Percentiles rank a stretch among this genome's conserved stretches.
phyloP scores from a whole-genome alignment of 2,113 vertebrate species.

The Ptilorrhoa leucosticta region DNA sequence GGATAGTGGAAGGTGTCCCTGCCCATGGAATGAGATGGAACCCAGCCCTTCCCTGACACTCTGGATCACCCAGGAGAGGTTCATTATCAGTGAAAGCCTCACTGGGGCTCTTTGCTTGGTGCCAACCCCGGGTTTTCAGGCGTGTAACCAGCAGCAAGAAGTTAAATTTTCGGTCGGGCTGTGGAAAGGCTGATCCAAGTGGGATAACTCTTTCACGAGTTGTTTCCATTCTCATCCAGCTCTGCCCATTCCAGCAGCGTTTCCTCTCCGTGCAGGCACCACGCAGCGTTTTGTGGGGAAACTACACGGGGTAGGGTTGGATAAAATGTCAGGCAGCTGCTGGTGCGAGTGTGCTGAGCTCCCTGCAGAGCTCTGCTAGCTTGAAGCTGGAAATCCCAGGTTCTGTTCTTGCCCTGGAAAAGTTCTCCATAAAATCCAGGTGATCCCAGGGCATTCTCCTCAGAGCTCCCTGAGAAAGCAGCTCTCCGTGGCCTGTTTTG shows the following conservation, averaged over 20 bases:
- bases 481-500: not conserved
- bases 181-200: not conserved
- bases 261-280: not conserved
- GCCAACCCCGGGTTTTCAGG: accelerated
- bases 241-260: not conserved
- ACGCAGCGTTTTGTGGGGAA: not conserved
- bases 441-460: not conserved
- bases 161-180: not conserved
- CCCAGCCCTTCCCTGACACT: not conserved
- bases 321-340: not conserved
- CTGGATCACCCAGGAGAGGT: accelerated
- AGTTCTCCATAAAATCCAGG: not conserved
- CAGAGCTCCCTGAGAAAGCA: not conserved
- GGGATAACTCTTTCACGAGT: not conserved
- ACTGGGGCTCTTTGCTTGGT: not conserved
- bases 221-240: not conserved
- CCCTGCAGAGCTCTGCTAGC: not conserved
- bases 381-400: not conserved
- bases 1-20: not conserved
- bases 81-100: not conserved
- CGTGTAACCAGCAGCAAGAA: not conserved
- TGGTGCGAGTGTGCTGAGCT: accelerated
- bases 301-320: accelerated
- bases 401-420: not conserved
- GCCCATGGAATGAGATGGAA: not conserved